These are phyloP conservation scores for Aspidiotus rigidus DNA, from an alignment of 2,888 invertebrate species.

Conservation along the genomic window DNA sequence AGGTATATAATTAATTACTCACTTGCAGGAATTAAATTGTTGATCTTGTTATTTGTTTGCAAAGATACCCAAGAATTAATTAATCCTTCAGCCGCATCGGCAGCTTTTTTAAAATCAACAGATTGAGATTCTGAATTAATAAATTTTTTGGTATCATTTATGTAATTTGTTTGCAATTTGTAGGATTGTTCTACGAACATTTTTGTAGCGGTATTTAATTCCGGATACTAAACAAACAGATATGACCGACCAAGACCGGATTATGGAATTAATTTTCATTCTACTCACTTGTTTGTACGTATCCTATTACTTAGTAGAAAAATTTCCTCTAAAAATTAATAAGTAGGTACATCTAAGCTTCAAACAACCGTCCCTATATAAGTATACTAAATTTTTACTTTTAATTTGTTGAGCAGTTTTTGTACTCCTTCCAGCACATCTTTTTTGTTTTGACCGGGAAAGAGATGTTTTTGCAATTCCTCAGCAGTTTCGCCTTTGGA, in stretches of 20 bases:
- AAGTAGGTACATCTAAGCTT: too few species aligned
- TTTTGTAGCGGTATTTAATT: conserved; percentile 61
- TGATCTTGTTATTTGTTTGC: conserved; percentile 73
- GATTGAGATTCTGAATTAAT: conserved; percentile 57
- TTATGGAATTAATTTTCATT: too few species aligned
- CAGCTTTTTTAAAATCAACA: conserved; percentile 52
- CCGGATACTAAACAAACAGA: conserved; percentile 38
- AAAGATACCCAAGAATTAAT: conserved; percentile 75
- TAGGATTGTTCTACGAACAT: conserved; percentile 55
- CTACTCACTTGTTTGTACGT: too few species aligned
- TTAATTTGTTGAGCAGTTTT: conserved; percentile 36
- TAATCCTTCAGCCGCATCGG: conserved; percentile 45
- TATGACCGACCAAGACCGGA: not conserved
- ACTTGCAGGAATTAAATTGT: conserved; percentile 57
- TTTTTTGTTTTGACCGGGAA: conserved; percentile 35
- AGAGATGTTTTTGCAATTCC: conserved; percentile 36
- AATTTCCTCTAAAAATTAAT: too few species aligned
- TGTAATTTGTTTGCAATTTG: conserved; percentile 48
- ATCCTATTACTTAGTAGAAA: too few species aligned
- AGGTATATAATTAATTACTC: conserved; percentile 31
- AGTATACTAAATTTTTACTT: conserved; percentile 34
- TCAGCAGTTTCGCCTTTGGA: conserved; percentile 37
- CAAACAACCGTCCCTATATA: not conserved
- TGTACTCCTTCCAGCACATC: conserved; percentile 15
- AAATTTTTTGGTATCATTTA: conserved; percentile 50